Conservation (phyloP, 2,797 vertebrate species). For the Hoplostethus mediterraneus region DNA sequence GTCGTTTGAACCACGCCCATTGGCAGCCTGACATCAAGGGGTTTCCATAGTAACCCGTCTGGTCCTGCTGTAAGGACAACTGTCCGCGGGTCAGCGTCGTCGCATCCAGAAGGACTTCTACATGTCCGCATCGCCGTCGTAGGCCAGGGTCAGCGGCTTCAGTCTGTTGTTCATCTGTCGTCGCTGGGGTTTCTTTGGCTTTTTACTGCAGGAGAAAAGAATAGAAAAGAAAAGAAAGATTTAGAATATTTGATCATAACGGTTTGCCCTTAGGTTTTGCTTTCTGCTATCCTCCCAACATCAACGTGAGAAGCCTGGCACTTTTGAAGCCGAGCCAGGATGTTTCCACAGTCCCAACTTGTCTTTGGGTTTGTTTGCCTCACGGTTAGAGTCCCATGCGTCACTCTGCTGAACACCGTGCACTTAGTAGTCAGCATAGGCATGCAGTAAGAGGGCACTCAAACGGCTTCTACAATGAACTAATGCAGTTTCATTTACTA, state of each 20-base stretch:
- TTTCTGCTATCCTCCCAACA: no score
- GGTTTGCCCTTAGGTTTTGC: no score
- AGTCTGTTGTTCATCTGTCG: constrained; percentile 96
- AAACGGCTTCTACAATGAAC: no score
- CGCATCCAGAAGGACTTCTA: constrained; percentile 71
- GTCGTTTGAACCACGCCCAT: constrained; percentile 30
- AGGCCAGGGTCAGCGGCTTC: constrained; percentile 97
- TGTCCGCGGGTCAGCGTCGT: constrained; percentile 33
- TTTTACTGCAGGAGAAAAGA: constrained; percentile 87
- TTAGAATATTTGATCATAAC: background rate
- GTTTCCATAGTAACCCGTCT: constrained; percentile 44
- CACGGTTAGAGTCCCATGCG: constrained; percentile 2
- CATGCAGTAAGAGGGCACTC: constrained; percentile 10
- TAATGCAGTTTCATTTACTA: no score
- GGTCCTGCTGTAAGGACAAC: constrained; percentile 31
- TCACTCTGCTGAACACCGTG: constrained; percentile 31
- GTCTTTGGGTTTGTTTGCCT: background rate
- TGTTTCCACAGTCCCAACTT: background rate
- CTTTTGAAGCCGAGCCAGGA: background rate
- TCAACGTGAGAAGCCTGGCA: no score
- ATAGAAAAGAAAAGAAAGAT: constrained; percentile 1
- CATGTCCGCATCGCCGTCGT: constrained; percentile 98
- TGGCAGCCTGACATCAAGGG: constrained; percentile 30
- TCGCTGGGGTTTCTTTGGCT: constrained; percentile 98
- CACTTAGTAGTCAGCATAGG: constrained; percentile 18